Evolutionary conservation across 2,888 invertebrate species (phyloP).

Genomic region (Heteropelma amictum): DNA sequence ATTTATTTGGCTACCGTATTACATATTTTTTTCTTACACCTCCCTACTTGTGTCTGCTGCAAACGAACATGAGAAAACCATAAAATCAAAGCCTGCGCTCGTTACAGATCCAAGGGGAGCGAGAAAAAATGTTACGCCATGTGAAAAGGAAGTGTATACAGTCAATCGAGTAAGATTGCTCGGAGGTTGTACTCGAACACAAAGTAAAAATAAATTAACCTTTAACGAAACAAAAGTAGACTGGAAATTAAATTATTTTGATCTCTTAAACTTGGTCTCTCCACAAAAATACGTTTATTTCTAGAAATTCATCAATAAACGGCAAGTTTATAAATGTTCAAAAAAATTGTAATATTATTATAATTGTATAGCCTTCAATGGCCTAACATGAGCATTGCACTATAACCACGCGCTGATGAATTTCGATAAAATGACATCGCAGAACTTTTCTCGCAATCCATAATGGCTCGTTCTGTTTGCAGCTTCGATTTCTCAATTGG

Average conservation of each 20-base stretch:
- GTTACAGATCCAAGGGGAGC: not conserved
- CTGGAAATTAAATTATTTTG: slow-evolving; percentile 9
- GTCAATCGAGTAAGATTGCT: slow-evolving; percentile 15
- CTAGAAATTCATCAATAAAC: too few species aligned
- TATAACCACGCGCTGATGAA: too few species aligned
- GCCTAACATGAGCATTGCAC: too few species aligned
- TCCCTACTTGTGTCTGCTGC: not conserved
- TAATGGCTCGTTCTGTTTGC: not conserved
- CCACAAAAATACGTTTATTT: too few species aligned
- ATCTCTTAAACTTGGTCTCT: too few species aligned
- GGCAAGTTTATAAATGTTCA: too few species aligned
- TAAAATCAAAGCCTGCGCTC: not conserved
- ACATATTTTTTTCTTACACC: not conserved
- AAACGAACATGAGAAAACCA: not conserved
- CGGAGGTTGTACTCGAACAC: slow-evolving; percentile 18
- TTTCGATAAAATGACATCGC: too few species aligned
- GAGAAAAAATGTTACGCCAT: slow-evolving; percentile 2
- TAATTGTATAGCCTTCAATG: too few species aligned
- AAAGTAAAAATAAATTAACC: not conserved
- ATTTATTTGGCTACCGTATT: not conserved
- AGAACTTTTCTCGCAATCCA: not conserved
- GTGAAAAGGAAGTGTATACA: not conserved
- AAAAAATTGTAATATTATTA: too few species aligned
- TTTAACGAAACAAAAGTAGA: slow-evolving; percentile 13
- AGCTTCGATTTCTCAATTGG: not conserved